These are phyloP conservation scores for Suricata suricatta DNA, from an alignment of 2,113 vertebrate species.

Conservation along the genomic window DNA sequence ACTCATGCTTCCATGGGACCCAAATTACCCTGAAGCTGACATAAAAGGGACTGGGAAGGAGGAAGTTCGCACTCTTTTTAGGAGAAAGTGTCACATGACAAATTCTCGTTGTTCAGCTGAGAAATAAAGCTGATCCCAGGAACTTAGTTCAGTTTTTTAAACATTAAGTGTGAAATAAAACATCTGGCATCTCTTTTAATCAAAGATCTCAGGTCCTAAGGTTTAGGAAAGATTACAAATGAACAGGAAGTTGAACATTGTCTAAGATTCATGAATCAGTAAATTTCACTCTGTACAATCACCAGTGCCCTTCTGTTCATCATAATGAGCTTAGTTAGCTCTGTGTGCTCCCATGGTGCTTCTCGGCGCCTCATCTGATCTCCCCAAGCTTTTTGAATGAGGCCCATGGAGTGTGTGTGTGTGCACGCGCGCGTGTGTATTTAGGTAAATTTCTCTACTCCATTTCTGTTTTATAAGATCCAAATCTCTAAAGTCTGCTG, in stretches of 20 bases:
- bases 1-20: not conserved
- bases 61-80: not conserved
- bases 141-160: constrained; percentile 18
- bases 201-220: not conserved
- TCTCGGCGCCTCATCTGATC: not conserved
- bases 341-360: not conserved
- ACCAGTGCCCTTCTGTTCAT: not conserved
- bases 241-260: not conserved
- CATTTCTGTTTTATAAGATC: not conserved
- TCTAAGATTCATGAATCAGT: not conserved
- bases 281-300: not conserved
- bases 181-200: not conserved
- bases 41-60: not conserved
- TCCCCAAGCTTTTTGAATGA: not conserved
- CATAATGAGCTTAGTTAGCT: not conserved
- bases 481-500: not conserved
- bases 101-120: not conserved
- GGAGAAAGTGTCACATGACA: not conserved
- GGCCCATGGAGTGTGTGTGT: not conserved
- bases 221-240: not conserved
- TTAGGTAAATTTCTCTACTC: not conserved
- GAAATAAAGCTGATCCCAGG: not conserved
- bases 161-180: not conserved
- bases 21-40: not conserved
- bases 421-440: not conserved